A percentile compares a stretch with the other conserved stretches of the same genome.
Conservation (phyloP, 2,113 vertebrate genomes). For the Aphyosemion australe region DNA sequence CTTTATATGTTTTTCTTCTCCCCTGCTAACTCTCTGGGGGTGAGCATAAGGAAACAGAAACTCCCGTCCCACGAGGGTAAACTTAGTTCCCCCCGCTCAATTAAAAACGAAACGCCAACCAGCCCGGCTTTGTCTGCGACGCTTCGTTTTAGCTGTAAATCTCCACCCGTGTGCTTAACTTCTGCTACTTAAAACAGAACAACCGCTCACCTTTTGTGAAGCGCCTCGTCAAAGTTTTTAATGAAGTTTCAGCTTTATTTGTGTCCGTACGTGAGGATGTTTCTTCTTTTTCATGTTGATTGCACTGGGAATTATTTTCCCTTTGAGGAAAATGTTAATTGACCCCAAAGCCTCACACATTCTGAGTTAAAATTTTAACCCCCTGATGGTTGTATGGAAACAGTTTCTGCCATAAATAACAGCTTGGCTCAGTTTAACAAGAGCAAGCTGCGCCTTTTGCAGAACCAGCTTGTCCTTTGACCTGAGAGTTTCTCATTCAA, state of each 20-base stretch:
- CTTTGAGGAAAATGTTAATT: constrained; percentile 69
- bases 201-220: constrained; percentile 6
- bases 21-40: constrained; percentile 59
- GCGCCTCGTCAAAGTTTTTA: constrained; percentile 24
- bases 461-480: constrained; percentile 23
- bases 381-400: constrained; percentile 63
- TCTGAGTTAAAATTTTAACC: constrained; percentile 63
- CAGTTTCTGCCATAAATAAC: constrained; percentile 39
- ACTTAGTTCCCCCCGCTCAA: constrained; percentile 62
- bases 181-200: constrained; percentile 14
- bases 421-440: constrained; percentile 35
- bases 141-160: constrained; percentile 50
- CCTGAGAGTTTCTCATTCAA: constrained; percentile 55
- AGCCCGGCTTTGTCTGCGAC: constrained; percentile 50
- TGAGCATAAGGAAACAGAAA: constrained; percentile 60
- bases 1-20: constrained; percentile 62
- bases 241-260: constrained; percentile 46
- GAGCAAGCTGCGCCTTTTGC: constrained; percentile 33
- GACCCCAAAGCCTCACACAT: constrained; percentile 64
- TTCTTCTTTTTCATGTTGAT: constrained; percentile 54
- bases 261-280: constrained; percentile 21
- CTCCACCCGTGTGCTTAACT: constrained; percentile 18
- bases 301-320: constrained; percentile 57
- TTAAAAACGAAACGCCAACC: constrained; percentile 67
- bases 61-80: constrained; percentile 64